Base-by-base conservation (phyloP, 2,797 vertebrate genomes). In the Ctenopoma kingsleyae region DNA sequence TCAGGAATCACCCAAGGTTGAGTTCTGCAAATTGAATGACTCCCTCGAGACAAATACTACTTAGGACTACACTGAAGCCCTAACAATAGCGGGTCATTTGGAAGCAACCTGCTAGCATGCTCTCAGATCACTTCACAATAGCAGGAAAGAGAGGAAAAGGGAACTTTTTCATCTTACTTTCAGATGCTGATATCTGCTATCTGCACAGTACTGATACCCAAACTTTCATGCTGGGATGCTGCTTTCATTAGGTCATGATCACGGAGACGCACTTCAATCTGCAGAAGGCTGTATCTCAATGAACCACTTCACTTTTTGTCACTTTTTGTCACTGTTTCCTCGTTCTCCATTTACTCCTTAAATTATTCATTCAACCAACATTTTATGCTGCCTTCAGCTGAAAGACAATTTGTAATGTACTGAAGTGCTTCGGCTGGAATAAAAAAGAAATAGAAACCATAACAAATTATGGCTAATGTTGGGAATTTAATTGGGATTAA, bases 71-170 rank as follows among this genome's bases (percentile, higher is more conserved):
- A 35, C 64, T 65, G 47, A 56, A 74, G 51, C 43, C 9, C n/a
- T 46, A 88, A 90, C 88, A 91, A 90, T 87, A 32, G 78, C 10
- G 15, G 68, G 70, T 76, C 25, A 57, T 73, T 84, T 76, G 84
- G 74, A 78, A 35, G 23, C 55, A 72, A 84, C 75, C 27, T 0
- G 25, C 56, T 19, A 25, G 27, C 63, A 53, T 61, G 66, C 55
- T 60, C 74, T 83, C 79, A 80, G 65, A 86, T 87, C 70, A 62
- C 40, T 25, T 47, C 68, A 91, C 91, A 91, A 91, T 85, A 22
- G 66, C 78, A 87, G 90, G 88, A 92, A 89, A 77, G 53, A 40
- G 68, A 62, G 53, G 67, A 54, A 40, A 67, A 64, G 27, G 3
- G 3, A n/a, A 8, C 0, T 61, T 74, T 65, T 57, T 72, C 32